Conservation (phyloP, 1,140 invertebrate species). For the Drosophila funebris region DNA sequence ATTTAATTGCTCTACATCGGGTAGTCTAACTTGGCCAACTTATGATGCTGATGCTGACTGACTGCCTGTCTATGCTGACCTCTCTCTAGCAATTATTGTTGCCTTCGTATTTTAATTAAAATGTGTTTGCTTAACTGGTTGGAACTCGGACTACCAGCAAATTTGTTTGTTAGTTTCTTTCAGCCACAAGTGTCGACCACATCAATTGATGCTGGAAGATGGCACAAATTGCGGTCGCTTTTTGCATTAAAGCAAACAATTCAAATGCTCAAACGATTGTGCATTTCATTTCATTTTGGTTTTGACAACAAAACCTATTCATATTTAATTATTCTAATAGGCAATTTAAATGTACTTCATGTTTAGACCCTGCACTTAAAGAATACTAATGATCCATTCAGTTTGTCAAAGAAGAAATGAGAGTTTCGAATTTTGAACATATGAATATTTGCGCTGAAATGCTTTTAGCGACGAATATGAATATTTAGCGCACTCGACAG, state of each 20-base stretch:
- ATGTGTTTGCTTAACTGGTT: conserved; percentile 63
- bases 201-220: conserved; percentile 24
- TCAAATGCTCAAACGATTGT: background rate
- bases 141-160: conserved; percentile 21
- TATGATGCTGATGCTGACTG: conserved; percentile 2
- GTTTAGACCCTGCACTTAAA: no score
- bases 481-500: no score
- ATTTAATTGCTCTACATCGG: conserved; percentile 11
- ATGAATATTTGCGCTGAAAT: no score
- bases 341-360: no score
- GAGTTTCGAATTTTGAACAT: no score
- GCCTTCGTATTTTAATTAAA: conserved; percentile 82
- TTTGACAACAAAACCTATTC: no score
- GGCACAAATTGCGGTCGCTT: conserved; percentile 41
- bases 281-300: conserved; percentile 19
- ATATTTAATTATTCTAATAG: no score
- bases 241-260: conserved; percentile 35
- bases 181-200: conserved; percentile 36
- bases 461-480: no score
- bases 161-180: conserved; percentile 39
- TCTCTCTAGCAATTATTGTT: conserved; percentile 58
- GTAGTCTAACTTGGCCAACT: background rate
- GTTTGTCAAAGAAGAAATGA: no score
- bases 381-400: no score
- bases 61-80: background rate